Conservation (phyloP, 2,888 invertebrate genomes). For the Coecobrya sp. region DNA sequence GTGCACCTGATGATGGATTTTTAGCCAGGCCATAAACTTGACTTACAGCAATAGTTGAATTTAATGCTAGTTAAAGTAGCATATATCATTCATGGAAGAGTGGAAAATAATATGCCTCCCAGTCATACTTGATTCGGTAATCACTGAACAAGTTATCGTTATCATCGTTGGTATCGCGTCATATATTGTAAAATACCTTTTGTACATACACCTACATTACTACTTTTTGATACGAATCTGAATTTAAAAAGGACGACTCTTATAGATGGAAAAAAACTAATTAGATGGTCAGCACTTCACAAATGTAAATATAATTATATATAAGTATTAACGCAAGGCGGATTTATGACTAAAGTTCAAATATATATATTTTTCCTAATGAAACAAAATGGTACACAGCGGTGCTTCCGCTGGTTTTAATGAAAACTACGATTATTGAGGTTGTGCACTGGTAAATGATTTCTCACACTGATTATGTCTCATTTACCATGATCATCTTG, state of each 20-base stretch:
- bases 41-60: background rate
- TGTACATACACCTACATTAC: background rate
- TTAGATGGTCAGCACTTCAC: slow-evolving; percentile 64
- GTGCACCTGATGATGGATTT: slow-evolving; percentile 11
- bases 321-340: background rate
- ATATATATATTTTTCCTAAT: slow-evolving; percentile 59
- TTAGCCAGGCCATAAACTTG: slow-evolving; percentile 10
- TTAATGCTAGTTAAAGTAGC: background rate
- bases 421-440: slow-evolving; percentile 72
- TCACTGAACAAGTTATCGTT: slow-evolving; percentile 54
- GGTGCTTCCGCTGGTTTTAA: slow-evolving; percentile 66
- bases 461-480: slow-evolving; percentile 76
- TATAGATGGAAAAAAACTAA: slow-evolving; percentile 48
- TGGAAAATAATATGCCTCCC: slow-evolving; percentile 41
- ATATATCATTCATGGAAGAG: slow-evolving; percentile 22
- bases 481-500: background rate
- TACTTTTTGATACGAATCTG: slow-evolving; percentile 18
- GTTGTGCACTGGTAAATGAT: slow-evolving; percentile 50
- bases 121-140: slow-evolving; percentile 54
- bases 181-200: background rate
- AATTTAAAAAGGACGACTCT: slow-evolving; percentile 2
- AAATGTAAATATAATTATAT: slow-evolving; percentile 27
- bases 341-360: slow-evolving; percentile 22
- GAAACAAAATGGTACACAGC: slow-evolving; percentile 36
- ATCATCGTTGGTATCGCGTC: slow-evolving; percentile 19